Conservation (phyloP, 2,888 invertebrate species). For the Megalurothrips usitatus region DNA sequence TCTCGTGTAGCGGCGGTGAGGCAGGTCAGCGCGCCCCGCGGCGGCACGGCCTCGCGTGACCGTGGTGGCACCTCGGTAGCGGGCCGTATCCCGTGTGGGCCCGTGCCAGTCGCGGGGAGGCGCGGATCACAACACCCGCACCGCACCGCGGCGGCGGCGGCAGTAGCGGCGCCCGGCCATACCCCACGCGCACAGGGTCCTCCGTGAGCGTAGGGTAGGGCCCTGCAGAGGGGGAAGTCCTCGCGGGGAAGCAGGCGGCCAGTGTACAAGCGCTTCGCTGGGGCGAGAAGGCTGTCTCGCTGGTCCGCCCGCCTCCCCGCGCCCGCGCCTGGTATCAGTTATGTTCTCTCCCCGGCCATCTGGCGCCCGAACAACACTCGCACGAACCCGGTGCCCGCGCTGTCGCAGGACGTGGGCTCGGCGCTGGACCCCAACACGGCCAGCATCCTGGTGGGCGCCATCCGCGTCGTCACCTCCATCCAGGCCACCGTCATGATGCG, state of each 20-base stretch:
- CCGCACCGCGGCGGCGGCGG: background rate
- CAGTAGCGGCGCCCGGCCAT: background rate
- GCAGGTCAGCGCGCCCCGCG: background rate
- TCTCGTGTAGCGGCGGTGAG: background rate
- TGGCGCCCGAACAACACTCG: too few relatives aligned
- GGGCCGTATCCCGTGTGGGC: too few relatives aligned
- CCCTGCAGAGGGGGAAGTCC: too few relatives aligned
- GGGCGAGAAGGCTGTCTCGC: too few relatives aligned
- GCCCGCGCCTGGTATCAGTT: too few relatives aligned
- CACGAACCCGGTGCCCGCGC: background rate
- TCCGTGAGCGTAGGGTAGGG: background rate
- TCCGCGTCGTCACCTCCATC: slow-evolving; percentile 54
- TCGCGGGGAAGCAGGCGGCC: too few relatives aligned
- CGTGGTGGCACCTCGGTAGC: too few relatives aligned
- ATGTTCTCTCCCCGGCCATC: too few relatives aligned
- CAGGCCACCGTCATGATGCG: slow-evolving; percentile 53
- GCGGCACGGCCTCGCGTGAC: background rate
- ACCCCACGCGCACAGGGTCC: background rate
- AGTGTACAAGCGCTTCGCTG: too few relatives aligned
- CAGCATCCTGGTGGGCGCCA: slow-evolving; percentile 53
- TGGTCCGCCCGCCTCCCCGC: too few relatives aligned
- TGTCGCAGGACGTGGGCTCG: slow-evolving; percentile 49
- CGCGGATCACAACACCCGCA: background rate
- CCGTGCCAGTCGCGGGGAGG: background rate
- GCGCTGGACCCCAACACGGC: slow-evolving; percentile 51